Conservation (phyloP, 1,140 invertebrate species). For the Mycetomoellerius zeteki region DNA sequence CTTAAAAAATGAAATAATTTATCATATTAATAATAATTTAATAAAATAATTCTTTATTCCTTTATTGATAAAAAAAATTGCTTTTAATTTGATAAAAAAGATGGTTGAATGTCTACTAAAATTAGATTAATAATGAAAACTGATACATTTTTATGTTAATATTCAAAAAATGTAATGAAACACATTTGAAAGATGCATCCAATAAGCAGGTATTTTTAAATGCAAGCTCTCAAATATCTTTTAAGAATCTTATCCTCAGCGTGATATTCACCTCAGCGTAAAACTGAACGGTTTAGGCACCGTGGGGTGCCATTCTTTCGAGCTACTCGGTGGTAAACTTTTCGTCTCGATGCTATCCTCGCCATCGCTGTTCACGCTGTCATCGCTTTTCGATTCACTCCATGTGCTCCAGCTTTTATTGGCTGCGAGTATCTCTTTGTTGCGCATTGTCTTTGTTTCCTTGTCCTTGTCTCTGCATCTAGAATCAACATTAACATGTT, state of each 20-base stretch:
- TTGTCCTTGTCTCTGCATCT: slow-evolving; percentile 80
- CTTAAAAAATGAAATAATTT: background rate
- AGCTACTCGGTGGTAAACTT: slow-evolving; percentile 81
- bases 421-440: slow-evolving; percentile 80
- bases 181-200: background rate
- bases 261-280: slow-evolving; percentile 88
- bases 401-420: slow-evolving; percentile 80
- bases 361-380: slow-evolving; percentile 78
- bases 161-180: background rate
- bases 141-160: slow-evolving; percentile 8
- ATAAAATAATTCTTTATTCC: background rate
- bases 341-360: slow-evolving; percentile 82
- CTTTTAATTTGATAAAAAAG: background rate
- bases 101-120: background rate
- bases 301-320: slow-evolving; percentile 86
- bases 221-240: background rate
- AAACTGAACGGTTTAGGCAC: slow-evolving; percentile 90
- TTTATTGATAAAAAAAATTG: background rate
- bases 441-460: slow-evolving; percentile 77
- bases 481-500: background rate
- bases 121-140: background rate
- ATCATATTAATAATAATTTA: no score
- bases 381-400: slow-evolving; percentile 80
- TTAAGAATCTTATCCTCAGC: background rate
- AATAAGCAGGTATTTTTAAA: background rate